These are phyloP conservation scores for Athalia circularis DNA, from an alignment of 2,888 invertebrate species.

Conservation along the genomic window DNA sequence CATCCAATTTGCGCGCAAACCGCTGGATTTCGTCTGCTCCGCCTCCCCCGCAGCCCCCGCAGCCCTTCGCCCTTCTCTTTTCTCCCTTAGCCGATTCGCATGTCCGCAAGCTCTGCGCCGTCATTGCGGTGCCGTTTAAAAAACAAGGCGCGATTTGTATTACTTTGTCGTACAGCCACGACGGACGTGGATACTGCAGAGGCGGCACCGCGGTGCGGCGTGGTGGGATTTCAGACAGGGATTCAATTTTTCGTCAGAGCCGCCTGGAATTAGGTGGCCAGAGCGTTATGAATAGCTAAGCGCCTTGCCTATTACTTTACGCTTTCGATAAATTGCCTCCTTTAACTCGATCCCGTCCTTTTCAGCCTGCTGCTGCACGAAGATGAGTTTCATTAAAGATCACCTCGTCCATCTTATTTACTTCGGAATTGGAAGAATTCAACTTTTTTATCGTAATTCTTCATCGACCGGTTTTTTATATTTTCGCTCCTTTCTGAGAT, in stretches of 20 bases:
- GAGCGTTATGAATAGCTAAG: conserved; percentile 54
- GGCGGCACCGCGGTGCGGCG: background rate
- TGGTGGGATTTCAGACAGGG: conserved; percentile 30
- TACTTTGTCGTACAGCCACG: conserved; percentile 46
- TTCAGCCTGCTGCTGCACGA: background rate
- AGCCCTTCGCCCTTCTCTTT: conserved; percentile 33
- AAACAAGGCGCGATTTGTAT: conserved; percentile 55
- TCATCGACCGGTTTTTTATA: background rate
- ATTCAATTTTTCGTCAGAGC: conserved; percentile 48
- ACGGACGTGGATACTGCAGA: conserved; percentile 34
- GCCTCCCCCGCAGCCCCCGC: conserved; percentile 42
- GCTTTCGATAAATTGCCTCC: conserved; percentile 32
- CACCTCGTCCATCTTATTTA: conserved; percentile 14
- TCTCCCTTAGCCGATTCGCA: conserved; percentile 5
- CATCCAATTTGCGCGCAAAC: conserved; percentile 66
- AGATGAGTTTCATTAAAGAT: conserved; percentile 39
- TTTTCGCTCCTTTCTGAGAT: background rate
- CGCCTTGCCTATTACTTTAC: conserved; percentile 40
- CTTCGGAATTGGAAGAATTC: conserved; percentile 23
- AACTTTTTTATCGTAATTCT: conserved; percentile 5
- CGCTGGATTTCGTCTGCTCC: conserved; percentile 60
- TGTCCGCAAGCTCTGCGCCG: conserved; percentile 7
- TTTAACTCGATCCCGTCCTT: background rate
- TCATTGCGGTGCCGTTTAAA: conserved; percentile 47
- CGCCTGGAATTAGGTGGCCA: conserved; percentile 39